These are phyloP conservation scores for Actinostola sp. DNA, from an alignment of 92 coral and sea anemone genomes.

Conservation along the genomic window DNA sequence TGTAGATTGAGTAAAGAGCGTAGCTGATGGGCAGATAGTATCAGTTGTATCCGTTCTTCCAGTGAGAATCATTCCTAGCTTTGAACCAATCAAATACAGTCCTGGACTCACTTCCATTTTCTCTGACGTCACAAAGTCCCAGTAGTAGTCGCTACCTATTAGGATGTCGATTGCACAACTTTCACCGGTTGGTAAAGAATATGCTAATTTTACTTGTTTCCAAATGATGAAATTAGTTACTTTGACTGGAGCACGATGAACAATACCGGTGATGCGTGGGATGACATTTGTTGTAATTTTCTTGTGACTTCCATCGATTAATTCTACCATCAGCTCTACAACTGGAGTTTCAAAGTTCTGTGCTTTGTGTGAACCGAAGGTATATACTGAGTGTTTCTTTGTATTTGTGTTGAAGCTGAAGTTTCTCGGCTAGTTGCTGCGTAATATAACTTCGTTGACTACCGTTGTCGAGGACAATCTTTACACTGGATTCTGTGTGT, in stretches of 20 bases:
- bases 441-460: slow-evolving; percentile 17
- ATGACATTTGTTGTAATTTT: slow-evolving; percentile 24
- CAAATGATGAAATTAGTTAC: slow-evolving; percentile 11
- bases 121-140: slow-evolving; percentile 31
- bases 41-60: slow-evolving; percentile 23
- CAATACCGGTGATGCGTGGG: slow-evolving; percentile 32
- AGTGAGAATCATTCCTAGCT: slow-evolving; percentile 38
- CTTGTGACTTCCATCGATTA: slow-evolving; percentile 10
- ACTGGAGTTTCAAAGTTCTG: slow-evolving; percentile 21
- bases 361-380: slow-evolving; percentile 21
- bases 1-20: slow-evolving; percentile 7
- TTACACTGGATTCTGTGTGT: too few relatives aligned
- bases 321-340: slow-evolving; percentile 9
- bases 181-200: slow-evolving; percentile 29
- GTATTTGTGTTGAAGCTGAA: slow-evolving; percentile 17
- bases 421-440: slow-evolving; percentile 25
- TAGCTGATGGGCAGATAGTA: neutral
- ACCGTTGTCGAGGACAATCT: too few relatives aligned
- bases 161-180: slow-evolving; percentile 30
- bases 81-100: slow-evolving; percentile 36
- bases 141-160: slow-evolving; percentile 40
- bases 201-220: slow-evolving; percentile 26
- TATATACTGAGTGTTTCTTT: slow-evolving; percentile 14
- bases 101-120: slow-evolving; percentile 30
- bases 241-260: slow-evolving; percentile 33